Evolutionary conservation across 2,888 invertebrate species (phyloP).

Genomic region (Pyrgus malvae): DNA sequence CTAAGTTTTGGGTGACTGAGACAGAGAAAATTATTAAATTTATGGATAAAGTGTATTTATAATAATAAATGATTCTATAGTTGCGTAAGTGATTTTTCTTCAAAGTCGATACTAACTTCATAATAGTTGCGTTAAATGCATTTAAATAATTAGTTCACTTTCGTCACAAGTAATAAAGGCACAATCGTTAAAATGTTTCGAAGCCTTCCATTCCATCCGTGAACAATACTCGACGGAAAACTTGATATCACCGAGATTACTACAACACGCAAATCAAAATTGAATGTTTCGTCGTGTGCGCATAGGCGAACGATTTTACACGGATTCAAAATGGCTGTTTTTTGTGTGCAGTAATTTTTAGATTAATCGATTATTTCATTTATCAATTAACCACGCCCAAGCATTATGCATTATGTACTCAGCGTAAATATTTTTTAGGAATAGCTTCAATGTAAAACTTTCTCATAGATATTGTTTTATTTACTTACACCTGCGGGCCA

Average conservation of each 20-base stretch:
- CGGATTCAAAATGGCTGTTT: neutral
- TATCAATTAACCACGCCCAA: neutral
- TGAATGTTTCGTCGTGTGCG: neutral
- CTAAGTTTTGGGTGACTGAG: neutral
- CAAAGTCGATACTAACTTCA: too few relatives aligned
- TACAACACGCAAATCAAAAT: constrained; percentile 7
- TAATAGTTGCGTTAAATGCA: too few relatives aligned
- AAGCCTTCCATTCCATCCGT: too few relatives aligned
- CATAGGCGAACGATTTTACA: neutral
- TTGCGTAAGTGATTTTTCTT: too few relatives aligned
- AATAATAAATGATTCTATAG: too few relatives aligned
- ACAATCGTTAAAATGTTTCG: too few relatives aligned
- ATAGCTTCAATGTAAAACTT: too few relatives aligned
- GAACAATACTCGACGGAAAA: neutral
- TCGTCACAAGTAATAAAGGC: neutral
- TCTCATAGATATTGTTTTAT: too few relatives aligned
- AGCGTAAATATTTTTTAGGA: too few relatives aligned
- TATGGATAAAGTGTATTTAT: too few relatives aligned
- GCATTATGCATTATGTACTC: neutral
- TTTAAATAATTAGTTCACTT: neutral
- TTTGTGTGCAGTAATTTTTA: neutral
- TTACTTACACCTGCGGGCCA: too few relatives aligned
- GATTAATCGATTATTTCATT: neutral
- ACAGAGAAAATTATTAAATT: too few relatives aligned
- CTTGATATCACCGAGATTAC: constrained; percentile 1